phyloP scores from a whole-genome alignment of 2,888 invertebrate genomes.

The Lasioglossum oenotherae region DNA sequence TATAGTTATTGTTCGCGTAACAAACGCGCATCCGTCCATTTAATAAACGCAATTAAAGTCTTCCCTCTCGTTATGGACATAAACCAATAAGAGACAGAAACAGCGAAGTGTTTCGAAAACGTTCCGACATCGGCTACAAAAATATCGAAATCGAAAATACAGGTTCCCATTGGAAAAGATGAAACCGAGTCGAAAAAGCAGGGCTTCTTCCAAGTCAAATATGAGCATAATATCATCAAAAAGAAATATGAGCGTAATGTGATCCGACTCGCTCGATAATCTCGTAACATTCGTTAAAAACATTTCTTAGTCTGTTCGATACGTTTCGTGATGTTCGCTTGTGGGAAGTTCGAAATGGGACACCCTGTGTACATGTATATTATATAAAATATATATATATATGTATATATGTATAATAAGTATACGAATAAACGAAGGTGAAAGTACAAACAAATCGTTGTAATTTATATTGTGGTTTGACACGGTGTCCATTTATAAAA shows the following conservation, averaged over 20 bases:
- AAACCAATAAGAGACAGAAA: not conserved
- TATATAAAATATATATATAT: not conserved
- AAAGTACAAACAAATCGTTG: not conserved
- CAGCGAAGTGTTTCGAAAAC: not conserved
- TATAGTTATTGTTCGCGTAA: not conserved
- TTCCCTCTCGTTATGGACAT: slow-evolving; percentile 20
- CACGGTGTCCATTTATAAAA: slow-evolving; percentile 67
- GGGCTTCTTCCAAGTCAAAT: not conserved
- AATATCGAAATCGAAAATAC: not conserved
- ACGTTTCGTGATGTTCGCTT: not conserved
- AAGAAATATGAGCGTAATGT: not conserved
- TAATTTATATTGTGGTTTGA: slow-evolving; percentile 5
- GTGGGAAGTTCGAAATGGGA: not conserved
- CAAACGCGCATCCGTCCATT: slow-evolving; percentile 25
- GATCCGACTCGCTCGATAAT: not conserved
- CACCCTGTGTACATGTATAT: slow-evolving; percentile 1
- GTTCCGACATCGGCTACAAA: not conserved
- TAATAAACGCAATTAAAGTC: slow-evolving; percentile 51
- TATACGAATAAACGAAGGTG: not conserved
- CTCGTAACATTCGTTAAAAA: not conserved
- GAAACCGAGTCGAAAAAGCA: not conserved
- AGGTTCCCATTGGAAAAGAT: not conserved
- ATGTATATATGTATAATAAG: not conserved
- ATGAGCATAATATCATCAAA: not conserved
- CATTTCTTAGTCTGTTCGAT: not conserved